A percentile compares a stretch with the other conserved stretches of the same genome.
Conservation (phyloP, 2,888 invertebrate genomes). For the Mythimna albipuncta region DNA sequence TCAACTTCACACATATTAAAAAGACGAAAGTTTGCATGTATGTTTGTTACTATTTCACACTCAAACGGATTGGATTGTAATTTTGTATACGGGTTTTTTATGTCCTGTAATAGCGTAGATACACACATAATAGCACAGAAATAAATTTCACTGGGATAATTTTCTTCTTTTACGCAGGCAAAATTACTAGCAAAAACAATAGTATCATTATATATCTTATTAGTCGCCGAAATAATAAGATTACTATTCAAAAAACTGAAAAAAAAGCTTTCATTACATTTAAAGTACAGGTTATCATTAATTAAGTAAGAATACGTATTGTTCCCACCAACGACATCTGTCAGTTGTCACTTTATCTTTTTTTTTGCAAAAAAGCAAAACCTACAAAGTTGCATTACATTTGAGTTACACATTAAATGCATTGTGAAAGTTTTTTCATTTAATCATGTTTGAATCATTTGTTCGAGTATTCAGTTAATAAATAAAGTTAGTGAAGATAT, state of each 20-base stretch:
- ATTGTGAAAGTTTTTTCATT: slow-evolving; percentile 58
- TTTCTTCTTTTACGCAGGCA: no score
- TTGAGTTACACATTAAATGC: slow-evolving; percentile 41
- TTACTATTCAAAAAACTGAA: not conserved
- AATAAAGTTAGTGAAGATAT: slow-evolving; percentile 52
- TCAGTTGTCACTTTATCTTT: not conserved
- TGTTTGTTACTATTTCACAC: no score
- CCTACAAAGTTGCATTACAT: not conserved
- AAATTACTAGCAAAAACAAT: no score
- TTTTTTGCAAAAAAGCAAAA: slow-evolving; percentile 6
- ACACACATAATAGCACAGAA: no score
- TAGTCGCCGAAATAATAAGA: no score
- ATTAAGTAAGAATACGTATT: not conserved
- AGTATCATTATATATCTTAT: no score
- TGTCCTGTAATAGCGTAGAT: no score
- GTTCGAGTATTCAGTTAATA: slow-evolving; percentile 47
- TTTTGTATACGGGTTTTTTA: no score
- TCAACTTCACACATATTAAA: no score
- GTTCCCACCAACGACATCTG: not conserved
- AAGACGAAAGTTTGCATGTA: no score
- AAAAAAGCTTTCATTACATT: not conserved
- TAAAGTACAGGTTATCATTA: not conserved
- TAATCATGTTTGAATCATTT: slow-evolving; percentile 36
- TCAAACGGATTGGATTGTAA: no score
- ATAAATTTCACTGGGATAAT: no score